Base-by-base conservation (phyloP, 2,888 invertebrate genomes). In the Acheta domesticus region DNA sequence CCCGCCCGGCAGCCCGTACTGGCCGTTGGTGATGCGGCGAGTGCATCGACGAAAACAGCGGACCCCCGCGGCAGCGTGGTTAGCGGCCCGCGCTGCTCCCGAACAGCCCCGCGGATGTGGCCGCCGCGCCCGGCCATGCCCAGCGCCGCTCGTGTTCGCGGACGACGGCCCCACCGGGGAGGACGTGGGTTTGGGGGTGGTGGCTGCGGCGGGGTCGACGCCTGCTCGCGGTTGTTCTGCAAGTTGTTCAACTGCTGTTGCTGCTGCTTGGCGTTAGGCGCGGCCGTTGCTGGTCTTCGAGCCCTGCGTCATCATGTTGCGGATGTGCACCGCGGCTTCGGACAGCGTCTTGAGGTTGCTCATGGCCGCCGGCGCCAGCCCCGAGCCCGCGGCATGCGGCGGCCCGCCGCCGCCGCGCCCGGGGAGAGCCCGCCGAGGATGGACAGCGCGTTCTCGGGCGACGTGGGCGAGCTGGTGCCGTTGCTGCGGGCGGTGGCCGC, bases 311-410 rank as follows among this genome's bases (percentile, higher is more conserved):
- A 84, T 85, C 80, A 85, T 82, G 80, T 85, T 85, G 23, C 86
- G 83, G 21, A 86, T 83, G 74, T 84, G 84, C 19, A 84, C 85
- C 5, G 86, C 86, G 0, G 86, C 84, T 81, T 86, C 86, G 2
- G 85, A 84, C 48, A 91, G 85, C 86, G 91, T 87, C 84, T 91
- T 89, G 78, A 91, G 86, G 84, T 91, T 91, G 80, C 88, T 88
- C 82, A 89, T 85, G 14, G 84, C 83, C 11, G 83, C 78, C 14
- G 80, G 74, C 48, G 36, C 78, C 23, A 23, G 23, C 23, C 23
- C 23, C 23, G 23, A 75, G 79, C 80, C 36, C 76, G 23, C 23
- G 23, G 23, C 23, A n/a, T 2, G 23, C 23, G 2, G 23, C 23
- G 23, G 23, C 23, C 23, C 23, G 84, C 83, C 11, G 83, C 78